phyloP scores from a whole-genome alignment of 2,888 invertebrate species.

The Tinea semifulvella region DNA sequence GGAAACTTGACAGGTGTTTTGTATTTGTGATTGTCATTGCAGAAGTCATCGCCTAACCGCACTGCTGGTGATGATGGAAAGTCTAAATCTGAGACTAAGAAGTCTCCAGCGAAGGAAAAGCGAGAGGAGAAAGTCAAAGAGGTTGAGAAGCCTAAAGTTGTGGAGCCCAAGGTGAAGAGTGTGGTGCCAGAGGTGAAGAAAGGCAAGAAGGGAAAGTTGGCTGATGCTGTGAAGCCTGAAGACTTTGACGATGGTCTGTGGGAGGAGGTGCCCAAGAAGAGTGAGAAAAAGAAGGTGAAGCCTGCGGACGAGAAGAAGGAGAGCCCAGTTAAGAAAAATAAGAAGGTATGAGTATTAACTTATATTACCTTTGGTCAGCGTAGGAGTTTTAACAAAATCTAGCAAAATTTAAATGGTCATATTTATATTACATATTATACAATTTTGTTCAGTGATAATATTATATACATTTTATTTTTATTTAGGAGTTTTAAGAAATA shows the following conservation, averaged over 20 bases:
- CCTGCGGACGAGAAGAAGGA: constrained; percentile 64
- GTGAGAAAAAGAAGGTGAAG: constrained; percentile 77
- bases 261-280: constrained; percentile 75
- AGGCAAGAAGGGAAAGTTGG: constrained; percentile 65
- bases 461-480: no score
- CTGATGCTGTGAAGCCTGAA: constrained; percentile 70
- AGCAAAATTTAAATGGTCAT: no score
- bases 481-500: no score
- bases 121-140: constrained; percentile 65
- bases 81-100: constrained; percentile 68
- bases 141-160: constrained; percentile 47
- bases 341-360: no score
- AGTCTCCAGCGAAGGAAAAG: constrained; percentile 62
- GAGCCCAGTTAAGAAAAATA: constrained; percentile 52
- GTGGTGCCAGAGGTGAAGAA: constrained; percentile 61
- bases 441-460: no score
- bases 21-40: constrained; percentile 24
- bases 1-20: constrained; percentile 20
- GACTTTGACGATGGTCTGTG: constrained; percentile 80
- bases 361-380: no score
- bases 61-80: constrained; percentile 65
- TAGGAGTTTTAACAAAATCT: no score
- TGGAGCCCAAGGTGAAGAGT: constrained; percentile 49
- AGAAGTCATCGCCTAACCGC: constrained; percentile 72
- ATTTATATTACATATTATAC: no score